Percentiles rank a stretch among this genome's conserved stretches.
Evolutionary conservation across 2,797 vertebrate genomes (phyloP).

Genomic region (Bovichtus variegatus): DNA sequence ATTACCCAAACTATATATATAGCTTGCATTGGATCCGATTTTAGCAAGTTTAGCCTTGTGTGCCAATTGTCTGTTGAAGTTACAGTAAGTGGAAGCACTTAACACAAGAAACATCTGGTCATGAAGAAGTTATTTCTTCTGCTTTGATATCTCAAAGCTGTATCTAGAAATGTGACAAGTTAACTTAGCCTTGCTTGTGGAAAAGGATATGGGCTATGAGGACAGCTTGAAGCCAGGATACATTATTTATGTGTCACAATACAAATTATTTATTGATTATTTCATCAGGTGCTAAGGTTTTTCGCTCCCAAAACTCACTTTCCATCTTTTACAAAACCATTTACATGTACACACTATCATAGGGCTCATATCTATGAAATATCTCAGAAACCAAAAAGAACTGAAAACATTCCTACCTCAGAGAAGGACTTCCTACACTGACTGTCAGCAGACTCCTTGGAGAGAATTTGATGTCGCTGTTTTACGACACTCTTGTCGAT

Average conservation of each 20-base stretch:
- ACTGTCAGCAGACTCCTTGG: neutral
- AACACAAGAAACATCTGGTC: constrained; percentile 73
- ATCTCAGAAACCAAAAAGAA: neutral
- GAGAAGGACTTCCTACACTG: neutral
- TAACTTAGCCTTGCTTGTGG: constrained; percentile 5
- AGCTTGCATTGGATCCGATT: constrained; percentile 67
- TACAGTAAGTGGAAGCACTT: constrained; percentile 72
- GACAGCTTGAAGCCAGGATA: constrained; percentile 8
- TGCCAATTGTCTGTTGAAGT: constrained; percentile 73
- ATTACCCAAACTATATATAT: constrained; percentile 73
- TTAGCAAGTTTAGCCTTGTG: constrained; percentile 52
- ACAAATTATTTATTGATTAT: neutral
- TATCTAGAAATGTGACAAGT: constrained; percentile 45
- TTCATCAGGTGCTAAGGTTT: constrained; percentile 15
- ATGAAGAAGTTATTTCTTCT: constrained; percentile 44
- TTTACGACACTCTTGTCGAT: neutral
- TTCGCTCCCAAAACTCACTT: constrained; percentile 11
- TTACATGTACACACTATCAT: neutral
- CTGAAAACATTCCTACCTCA: neutral
- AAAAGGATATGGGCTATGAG: neutral
- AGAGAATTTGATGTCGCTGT: neutral
- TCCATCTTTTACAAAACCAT: neutral
- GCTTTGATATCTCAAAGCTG: constrained; percentile 53
- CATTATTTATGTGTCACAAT: constrained; percentile 16
- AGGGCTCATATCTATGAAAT: neutral